These are phyloP conservation scores for Dorcus hopei DNA, from an alignment of 2,888 invertebrate genomes.

Conservation along the genomic window DNA sequence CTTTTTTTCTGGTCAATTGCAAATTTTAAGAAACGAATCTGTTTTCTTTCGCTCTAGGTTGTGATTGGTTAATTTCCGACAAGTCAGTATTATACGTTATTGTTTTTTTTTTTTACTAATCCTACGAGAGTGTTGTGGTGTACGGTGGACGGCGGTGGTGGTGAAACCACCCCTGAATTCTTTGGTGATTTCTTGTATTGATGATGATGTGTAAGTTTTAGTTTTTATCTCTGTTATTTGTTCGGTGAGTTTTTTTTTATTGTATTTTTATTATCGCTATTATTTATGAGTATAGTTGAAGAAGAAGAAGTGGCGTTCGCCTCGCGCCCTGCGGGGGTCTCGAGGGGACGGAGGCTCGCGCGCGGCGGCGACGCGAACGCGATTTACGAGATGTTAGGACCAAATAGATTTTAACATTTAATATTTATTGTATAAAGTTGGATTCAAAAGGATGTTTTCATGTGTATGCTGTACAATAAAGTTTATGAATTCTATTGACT, in stretches of 20 bases:
- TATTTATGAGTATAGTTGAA: too few species aligned
- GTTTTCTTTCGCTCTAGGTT: conserved; percentile 13
- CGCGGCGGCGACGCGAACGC: too few species aligned
- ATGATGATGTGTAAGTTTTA: too few species aligned
- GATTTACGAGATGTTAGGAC: conserved; percentile 42
- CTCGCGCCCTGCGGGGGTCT: too few species aligned
- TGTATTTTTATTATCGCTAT: neutral
- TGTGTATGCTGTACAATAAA: conserved; percentile 22
- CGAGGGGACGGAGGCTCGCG: too few species aligned
- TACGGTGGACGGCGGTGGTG: too few species aligned
- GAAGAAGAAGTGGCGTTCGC: too few species aligned
- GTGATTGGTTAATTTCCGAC: conserved; percentile 20
- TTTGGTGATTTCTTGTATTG: too few species aligned
- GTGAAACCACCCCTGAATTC: too few species aligned
- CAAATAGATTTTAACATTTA: conserved; percentile 43
- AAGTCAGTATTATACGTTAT: conserved; percentile 17
- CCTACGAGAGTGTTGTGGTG: too few species aligned
- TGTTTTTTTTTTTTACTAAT: conserved; percentile 2
- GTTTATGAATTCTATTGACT: conserved; percentile 6
- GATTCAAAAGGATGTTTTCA: conserved; percentile 24
- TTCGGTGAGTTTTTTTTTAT: neutral
- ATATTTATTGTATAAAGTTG: conserved; percentile 33
- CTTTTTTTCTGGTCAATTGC: too few species aligned
- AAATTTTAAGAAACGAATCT: too few species aligned
- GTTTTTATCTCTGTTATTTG: neutral